Evolutionary conservation across 1,140 invertebrate genomes (phyloP).

Genomic region (Atta texana): DNA sequence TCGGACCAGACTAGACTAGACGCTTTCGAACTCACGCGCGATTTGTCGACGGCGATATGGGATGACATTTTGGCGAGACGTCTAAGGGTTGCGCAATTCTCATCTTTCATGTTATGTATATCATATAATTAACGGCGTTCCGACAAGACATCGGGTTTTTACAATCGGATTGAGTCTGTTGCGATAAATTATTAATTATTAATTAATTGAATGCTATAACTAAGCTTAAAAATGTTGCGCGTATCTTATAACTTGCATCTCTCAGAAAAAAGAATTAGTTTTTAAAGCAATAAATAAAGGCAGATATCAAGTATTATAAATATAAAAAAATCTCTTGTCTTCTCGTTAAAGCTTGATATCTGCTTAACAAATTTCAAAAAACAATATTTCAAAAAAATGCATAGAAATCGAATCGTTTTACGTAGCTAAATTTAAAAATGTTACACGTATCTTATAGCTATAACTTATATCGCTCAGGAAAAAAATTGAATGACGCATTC

Average conservation of each 20-base stretch:
- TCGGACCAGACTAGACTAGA: background rate
- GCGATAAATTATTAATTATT: conserved; percentile 44
- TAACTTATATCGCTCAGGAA: background rate
- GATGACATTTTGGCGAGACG: conserved; percentile 49
- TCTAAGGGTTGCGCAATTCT: conserved; percentile 38
- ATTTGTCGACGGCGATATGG: conserved; percentile 49
- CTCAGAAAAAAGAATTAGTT: too few species aligned
- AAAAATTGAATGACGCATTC: too few species aligned
- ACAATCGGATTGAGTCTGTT: conserved; percentile 11
- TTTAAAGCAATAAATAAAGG: background rate
- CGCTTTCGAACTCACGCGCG: conserved; percentile 19
- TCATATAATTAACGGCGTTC: conserved; percentile 23
- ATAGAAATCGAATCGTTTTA: background rate
- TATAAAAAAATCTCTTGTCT: background rate
- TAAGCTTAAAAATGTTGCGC: background rate
- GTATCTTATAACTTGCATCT: background rate
- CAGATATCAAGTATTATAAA: background rate
- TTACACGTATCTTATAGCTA: background rate
- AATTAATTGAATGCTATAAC: background rate
- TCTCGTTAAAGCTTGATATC: background rate
- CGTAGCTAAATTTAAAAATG: background rate
- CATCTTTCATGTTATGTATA: conserved; percentile 38
- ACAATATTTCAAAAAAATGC: too few species aligned
- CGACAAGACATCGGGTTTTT: background rate
- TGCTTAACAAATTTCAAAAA: background rate